A percentile compares a stretch with the other conserved stretches of the same genome.
These are phyloP conservation scores for Lycodopsis pacificus DNA, from an alignment of 2,797 vertebrate species.

Conservation along the genomic window DNA sequence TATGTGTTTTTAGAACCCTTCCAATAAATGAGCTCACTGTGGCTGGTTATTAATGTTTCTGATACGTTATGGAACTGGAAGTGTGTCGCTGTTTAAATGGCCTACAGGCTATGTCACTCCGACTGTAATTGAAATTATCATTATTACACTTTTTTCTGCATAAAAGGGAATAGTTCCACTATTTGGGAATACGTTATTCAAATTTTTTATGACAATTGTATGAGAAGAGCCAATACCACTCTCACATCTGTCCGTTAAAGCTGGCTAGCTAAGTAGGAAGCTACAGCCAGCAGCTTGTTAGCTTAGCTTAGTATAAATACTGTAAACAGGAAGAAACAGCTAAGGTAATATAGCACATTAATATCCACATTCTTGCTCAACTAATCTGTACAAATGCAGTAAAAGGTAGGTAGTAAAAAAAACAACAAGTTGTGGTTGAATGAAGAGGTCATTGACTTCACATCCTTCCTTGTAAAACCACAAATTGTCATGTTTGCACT, in stretches of 20 bases:
- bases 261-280: not conserved
- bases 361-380: not conserved
- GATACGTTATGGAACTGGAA: slow-evolving; percentile 32
- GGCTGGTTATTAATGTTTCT: slow-evolving; percentile 50
- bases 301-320: not conserved
- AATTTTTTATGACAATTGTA: not conserved
- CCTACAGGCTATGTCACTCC: slow-evolving; percentile 25
- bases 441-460: not conserved
- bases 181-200: not conserved
- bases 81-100: slow-evolving; percentile 15
- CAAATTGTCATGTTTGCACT: not conserved
- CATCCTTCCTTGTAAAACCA: not conserved
- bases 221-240: not conserved
- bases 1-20: slow-evolving; percentile 15
- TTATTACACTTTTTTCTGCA: not conserved
- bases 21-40: slow-evolving; percentile 46
- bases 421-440: not conserved
- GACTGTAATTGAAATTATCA: not conserved
- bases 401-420: not conserved
- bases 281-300: not conserved
- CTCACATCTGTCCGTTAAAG: not conserved
- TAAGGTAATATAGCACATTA: not conserved
- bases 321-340: not conserved
- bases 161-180: not conserved
- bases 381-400: not conserved